Conservation (phyloP, 2,797 vertebrate genomes). For the Anabacerthia variegaticeps region DNA sequence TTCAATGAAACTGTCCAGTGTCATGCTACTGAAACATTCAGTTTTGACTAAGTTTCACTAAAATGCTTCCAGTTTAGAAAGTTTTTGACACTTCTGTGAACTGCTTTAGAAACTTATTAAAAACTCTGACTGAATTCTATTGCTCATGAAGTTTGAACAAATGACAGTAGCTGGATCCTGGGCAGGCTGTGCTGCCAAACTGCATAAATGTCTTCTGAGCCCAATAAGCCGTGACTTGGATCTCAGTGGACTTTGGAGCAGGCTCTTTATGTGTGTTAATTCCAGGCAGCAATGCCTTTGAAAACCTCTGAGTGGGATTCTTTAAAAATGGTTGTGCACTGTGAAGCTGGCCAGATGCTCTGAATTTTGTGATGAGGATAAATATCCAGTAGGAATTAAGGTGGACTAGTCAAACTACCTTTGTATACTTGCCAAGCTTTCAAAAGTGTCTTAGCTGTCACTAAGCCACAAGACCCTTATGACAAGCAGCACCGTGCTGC, state of each 20-base stretch:
- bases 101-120: neutral
- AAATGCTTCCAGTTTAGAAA: neutral
- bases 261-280: neutral
- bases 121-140: neutral
- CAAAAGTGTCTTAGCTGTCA: neutral
- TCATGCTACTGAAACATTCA: neutral
- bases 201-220: neutral
- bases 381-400: constrained; percentile 3
- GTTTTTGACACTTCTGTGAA: neutral
- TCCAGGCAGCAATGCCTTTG: neutral
- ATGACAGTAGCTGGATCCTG: neutral
- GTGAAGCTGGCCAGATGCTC: neutral
- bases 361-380: neutral
- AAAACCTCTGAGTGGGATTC: neutral
- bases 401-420: neutral
- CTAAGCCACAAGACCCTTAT: neutral
- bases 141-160: neutral
- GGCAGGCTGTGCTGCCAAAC: neutral
- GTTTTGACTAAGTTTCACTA: neutral
- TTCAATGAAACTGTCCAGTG: neutral
- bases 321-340: neutral
- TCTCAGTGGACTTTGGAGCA: neutral
- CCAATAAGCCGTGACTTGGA: neutral
- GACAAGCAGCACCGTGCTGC: neutral
- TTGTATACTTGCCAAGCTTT: neutral